Conservation (phyloP, 35 echinoderm and acorn worm genomes). For the Diadema setosum region DNA sequence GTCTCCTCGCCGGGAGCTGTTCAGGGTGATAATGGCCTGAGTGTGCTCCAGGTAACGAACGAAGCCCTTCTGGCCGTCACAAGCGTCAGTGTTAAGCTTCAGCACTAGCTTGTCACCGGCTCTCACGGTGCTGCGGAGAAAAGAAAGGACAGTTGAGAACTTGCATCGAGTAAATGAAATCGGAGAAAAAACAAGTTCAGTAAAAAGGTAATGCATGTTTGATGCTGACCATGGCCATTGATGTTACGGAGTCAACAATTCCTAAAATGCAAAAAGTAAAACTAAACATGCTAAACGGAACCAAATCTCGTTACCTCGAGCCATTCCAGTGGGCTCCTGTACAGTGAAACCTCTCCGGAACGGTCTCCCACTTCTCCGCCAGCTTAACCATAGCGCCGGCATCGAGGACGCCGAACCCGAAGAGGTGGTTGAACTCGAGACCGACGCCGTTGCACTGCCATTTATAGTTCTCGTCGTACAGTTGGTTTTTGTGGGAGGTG, state of each 20-base stretch:
- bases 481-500: constrained; percentile 89
- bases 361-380: constrained; percentile 86
- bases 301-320: constrained; percentile 76
- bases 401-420: constrained; percentile 96
- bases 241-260: too few relatives aligned
- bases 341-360: constrained; percentile 93
- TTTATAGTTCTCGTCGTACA: constrained; percentile 95
- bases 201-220: too few relatives aligned
- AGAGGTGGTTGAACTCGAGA: constrained; percentile 95
- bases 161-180: too few relatives aligned
- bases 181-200: too few relatives aligned
- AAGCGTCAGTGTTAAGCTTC: constrained; percentile 81
- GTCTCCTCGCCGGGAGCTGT: constrained; percentile 84
- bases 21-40: constrained; percentile 92
- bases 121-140: background rate
- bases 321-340: constrained; percentile 84
- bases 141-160: too few relatives aligned
- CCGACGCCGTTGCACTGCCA: constrained; percentile 98
- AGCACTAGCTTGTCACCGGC: constrained; percentile 63
- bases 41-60: constrained; percentile 90
- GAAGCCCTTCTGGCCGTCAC: constrained; percentile 72
- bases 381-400: constrained; percentile 91
- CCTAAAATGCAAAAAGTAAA: too few relatives aligned
- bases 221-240: too few relatives aligned
- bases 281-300: too few relatives aligned